Conservation (phyloP, 2,888 invertebrate species). For the Volucella inanis region DNA sequence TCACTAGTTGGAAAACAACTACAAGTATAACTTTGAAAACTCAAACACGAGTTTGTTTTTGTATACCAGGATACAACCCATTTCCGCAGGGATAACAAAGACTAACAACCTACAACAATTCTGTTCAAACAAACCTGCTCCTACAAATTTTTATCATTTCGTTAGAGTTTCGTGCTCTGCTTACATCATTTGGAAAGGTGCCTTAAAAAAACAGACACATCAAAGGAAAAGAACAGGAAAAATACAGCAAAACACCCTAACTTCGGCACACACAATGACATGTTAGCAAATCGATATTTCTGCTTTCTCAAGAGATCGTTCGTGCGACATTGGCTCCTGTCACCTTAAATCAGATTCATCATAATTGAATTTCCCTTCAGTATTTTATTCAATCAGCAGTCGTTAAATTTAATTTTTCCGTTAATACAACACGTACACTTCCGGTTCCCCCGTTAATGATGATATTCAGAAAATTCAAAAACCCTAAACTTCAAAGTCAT, state of each 20-base stretch:
- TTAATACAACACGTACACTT: constrained; percentile 64
- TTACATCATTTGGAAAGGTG: too few species aligned
- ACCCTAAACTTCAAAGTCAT: constrained; percentile 38
- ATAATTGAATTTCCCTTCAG: constrained; percentile 61
- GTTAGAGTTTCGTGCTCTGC: too few species aligned
- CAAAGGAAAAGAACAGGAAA: too few species aligned
- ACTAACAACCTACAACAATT: too few species aligned
- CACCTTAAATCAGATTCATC: constrained; percentile 52
- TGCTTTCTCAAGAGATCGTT: constrained; percentile 20
- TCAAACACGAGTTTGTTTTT: too few species aligned
- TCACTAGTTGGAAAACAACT: too few species aligned
- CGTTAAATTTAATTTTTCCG: constrained; percentile 64
- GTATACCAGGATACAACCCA: too few species aligned
- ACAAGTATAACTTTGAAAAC: too few species aligned
- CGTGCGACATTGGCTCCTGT: constrained; percentile 22
- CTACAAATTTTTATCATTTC: too few species aligned
- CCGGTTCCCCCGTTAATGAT: constrained; percentile 48
- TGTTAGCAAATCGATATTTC: constrained; percentile 31
- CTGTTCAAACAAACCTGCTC: too few species aligned
- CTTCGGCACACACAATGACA: not conserved
- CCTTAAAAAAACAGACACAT: too few species aligned
- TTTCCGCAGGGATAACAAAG: too few species aligned
- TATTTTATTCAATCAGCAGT: constrained; percentile 59
- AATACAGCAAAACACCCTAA: not conserved
- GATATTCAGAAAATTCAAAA: constrained; percentile 58